phyloP scores from a whole-genome alignment of 2,797 vertebrate species.

The Phalanger gymnotis region DNA sequence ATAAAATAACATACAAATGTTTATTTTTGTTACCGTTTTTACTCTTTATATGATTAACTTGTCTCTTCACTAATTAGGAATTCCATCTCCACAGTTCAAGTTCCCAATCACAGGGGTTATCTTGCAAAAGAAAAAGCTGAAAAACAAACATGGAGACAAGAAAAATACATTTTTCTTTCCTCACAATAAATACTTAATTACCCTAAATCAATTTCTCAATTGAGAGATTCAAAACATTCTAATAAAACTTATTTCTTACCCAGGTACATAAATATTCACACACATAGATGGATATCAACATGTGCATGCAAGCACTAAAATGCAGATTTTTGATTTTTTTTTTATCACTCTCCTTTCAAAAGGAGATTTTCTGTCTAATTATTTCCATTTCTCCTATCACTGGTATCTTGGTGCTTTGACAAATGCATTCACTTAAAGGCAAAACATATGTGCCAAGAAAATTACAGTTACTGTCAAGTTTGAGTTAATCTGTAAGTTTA shows the following conservation, averaged over 20 bases:
- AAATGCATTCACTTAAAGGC: conserved; percentile 59
- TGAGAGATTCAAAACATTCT: conserved; percentile 47
- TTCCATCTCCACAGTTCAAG: not conserved
- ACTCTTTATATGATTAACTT: not conserved
- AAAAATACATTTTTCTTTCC: not conserved
- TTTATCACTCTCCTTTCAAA: conserved; percentile 53
- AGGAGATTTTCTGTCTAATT: conserved; percentile 51
- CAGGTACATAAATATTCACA: conserved; percentile 50
- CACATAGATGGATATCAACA: not conserved
- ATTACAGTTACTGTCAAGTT: conserved; percentile 67
- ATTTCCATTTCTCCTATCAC: conserved; percentile 51
- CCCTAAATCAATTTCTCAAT: not conserved
- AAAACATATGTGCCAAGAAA: conserved; percentile 60
- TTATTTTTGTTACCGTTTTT: not conserved
- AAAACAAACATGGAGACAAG: not conserved
- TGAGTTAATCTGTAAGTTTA: conserved; percentile 2
- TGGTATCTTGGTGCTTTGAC: conserved; percentile 67
- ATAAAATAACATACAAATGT: not conserved
- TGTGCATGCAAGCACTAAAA: not conserved
- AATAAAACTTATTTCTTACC: conserved; percentile 61
- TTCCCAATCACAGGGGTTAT: not conserved
- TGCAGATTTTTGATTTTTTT: conserved; percentile 49
- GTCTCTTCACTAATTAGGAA: conserved; percentile 1
- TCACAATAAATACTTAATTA: conserved; percentile 2
- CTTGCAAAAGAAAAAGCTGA: conserved; percentile 1